Conservation (phyloP, 1,140 invertebrate genomes). For the Neuroterus valhalla region DNA sequence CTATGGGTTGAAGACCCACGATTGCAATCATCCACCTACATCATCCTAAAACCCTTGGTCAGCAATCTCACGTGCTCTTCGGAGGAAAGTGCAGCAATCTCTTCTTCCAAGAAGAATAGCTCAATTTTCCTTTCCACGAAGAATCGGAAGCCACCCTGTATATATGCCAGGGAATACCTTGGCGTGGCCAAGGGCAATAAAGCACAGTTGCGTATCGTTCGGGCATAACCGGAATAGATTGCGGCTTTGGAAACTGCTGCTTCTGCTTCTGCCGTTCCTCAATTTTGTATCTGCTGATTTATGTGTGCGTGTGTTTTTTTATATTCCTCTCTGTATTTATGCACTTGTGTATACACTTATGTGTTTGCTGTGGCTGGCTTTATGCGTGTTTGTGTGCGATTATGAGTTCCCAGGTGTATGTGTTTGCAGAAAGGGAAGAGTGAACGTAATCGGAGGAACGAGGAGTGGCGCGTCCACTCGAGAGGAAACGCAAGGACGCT, state of each 20-base stretch:
- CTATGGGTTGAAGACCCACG: neutral
- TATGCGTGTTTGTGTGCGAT: slow-evolving; percentile 17
- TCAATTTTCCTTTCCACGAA: slow-evolving; percentile 13
- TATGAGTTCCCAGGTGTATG: slow-evolving; percentile 17
- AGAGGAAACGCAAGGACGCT: slow-evolving; percentile 60
- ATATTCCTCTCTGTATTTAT: neutral
- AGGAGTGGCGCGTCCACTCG: slow-evolving; percentile 53
- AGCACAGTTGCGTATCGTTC: slow-evolving; percentile 30
- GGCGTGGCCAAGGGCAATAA: slow-evolving; percentile 27
- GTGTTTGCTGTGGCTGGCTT: neutral
- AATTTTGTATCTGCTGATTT: neutral
- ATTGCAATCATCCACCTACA: neutral
- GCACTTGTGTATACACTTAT: neutral
- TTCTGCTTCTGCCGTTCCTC: neutral
- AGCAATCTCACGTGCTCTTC: neutral
- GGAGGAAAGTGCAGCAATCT: slow-evolving; percentile 6
- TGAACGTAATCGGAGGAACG: slow-evolving; percentile 50
- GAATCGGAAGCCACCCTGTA: slow-evolving; percentile 26
- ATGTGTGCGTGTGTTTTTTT: no score
- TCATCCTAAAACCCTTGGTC: neutral
- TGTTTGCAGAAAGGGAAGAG: slow-evolving; percentile 40
- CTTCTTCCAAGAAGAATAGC: slow-evolving; percentile 24
- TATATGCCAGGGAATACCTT: slow-evolving; percentile 18
- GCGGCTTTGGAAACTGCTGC: slow-evolving; percentile 4
- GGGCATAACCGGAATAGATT: slow-evolving; percentile 12